Percentiles rank a stretch among this genome's conserved stretches.
phyloP scores from a whole-genome alignment of 2,888 invertebrate species.

The Ophioninae sp. region DNA sequence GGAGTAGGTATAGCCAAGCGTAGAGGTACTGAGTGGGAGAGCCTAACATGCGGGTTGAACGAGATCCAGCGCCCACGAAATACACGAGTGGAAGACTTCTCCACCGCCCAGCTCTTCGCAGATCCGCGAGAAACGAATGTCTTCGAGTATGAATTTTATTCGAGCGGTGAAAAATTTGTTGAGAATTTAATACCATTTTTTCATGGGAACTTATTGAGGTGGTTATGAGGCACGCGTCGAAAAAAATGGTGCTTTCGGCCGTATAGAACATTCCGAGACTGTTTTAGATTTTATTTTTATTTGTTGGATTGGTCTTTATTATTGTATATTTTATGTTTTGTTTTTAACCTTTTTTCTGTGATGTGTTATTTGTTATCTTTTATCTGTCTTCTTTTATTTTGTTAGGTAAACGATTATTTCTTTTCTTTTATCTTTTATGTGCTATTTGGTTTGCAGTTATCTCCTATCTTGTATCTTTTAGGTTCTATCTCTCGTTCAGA shows the following conservation, averaged over 20 bases:
- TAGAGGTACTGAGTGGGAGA: constrained; percentile 13
- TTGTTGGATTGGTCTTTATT: no score
- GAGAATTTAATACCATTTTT: constrained; percentile 24
- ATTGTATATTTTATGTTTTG: no score
- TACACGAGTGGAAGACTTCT: constrained; percentile 36
- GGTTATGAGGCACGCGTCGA: neutral
- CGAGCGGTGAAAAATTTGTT: constrained; percentile 51
- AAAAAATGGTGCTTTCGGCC: neutral
- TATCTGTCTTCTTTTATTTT: no score
- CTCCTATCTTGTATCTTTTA: no score
- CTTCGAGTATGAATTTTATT: constrained; percentile 16
- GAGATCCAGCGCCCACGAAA: constrained; percentile 45
- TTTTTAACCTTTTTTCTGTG: no score
- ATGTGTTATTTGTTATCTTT: no score
- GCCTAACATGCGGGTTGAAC: constrained; percentile 36
- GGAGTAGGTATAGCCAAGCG: constrained; percentile 33
- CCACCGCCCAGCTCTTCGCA: neutral
- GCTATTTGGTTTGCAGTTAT: no score
- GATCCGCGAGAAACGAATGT: constrained; percentile 40
- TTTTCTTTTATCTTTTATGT: no score
- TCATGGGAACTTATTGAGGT: neutral
- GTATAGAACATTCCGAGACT: neutral
- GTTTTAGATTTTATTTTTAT: neutral
- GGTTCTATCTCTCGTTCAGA: no score
- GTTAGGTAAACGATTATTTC: no score